phyloP scores from a whole-genome alignment of 2,797 vertebrate genomes.

The Oreortyx pictus region DNA sequence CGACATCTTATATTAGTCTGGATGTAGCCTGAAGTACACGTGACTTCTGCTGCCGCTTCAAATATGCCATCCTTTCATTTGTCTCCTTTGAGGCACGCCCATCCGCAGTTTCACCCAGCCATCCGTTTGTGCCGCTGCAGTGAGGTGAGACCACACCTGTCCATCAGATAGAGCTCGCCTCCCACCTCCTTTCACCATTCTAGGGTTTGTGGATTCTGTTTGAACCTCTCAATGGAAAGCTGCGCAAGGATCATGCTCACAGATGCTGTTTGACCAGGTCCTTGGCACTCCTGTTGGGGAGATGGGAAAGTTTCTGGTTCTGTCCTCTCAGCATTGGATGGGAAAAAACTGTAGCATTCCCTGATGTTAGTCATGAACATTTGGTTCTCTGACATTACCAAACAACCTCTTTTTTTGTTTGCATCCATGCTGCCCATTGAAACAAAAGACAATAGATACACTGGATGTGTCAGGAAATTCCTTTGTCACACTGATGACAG shows the following conservation, averaged over 20 bases:
- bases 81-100: neutral
- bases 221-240: neutral
- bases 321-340: neutral
- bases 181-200: neutral
- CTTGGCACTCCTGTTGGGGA: neutral
- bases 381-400: neutral
- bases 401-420: neutral
- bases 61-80: neutral
- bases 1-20: neutral
- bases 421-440: neutral
- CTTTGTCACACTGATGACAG: conserved; percentile 21
- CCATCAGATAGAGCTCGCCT: neutral
- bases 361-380: neutral
- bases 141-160: neutral
- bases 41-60: neutral
- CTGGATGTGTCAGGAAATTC: conserved; percentile 45
- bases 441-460: neutral
- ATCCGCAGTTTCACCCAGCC: fast-evolving
- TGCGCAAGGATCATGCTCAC: neutral
- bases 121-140: neutral
- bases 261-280: neutral
- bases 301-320: neutral
- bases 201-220: neutral
- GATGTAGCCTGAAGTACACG: neutral
- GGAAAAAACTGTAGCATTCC: neutral